These are phyloP conservation scores for Vireo altiloquus DNA, from an alignment of 2,113 vertebrate genomes.

Conservation along the genomic window DNA sequence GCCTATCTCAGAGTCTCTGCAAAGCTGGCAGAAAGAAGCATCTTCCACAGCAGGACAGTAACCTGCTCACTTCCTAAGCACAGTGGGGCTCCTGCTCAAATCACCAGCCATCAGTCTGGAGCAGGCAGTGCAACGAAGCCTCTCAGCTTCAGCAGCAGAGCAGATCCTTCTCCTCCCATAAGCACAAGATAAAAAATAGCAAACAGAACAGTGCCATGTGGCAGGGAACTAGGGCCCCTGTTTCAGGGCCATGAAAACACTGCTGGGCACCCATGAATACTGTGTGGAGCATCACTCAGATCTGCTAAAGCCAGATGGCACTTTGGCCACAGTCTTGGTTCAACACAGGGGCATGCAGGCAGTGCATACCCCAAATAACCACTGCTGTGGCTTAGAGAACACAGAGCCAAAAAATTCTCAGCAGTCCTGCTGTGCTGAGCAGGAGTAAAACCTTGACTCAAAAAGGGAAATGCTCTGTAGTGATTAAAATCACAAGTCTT, in stretches of 20 bases:
- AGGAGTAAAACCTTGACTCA: background rate
- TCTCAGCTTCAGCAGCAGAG: background rate
- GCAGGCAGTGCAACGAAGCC: background rate
- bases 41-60: background rate
- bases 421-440: background rate
- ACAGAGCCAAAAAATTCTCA: background rate
- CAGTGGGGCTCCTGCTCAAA: background rate
- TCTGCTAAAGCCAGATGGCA: background rate
- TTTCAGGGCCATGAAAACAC: background rate
- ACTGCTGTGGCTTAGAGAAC: background rate
- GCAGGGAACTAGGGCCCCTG: background rate
- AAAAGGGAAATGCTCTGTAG: background rate
- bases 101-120: background rate
- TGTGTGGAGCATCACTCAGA: background rate
- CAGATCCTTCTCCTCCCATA: background rate
- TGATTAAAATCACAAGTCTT: background rate
- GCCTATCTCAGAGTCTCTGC: background rate
- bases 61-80: background rate
- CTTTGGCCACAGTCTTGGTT: background rate
- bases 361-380: background rate
- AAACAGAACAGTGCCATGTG: background rate
- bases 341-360: fast-evolving
- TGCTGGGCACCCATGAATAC: background rate
- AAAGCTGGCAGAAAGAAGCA: background rate
- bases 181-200: background rate